Conservation (phyloP, 1,140 invertebrate species). For the Achatina immaculata region DNA sequence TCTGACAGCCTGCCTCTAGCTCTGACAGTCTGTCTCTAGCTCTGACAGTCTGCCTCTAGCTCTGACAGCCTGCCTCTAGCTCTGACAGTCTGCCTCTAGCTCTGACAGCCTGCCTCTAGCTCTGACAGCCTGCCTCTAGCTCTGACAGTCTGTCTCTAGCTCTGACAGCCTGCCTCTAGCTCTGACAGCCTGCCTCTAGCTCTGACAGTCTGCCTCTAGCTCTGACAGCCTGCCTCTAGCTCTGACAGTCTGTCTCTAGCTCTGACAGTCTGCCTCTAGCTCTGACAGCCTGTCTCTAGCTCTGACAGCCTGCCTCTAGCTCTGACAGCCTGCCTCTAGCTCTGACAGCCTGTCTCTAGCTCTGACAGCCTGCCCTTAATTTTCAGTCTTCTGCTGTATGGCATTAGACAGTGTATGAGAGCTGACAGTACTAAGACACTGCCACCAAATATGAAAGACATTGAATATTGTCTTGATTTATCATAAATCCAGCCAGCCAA, state of each 20-base stretch:
- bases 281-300: neutral
- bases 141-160: too few relatives aligned
- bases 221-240: too few relatives aligned
- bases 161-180: too few relatives aligned
- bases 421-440: constrained; percentile 14
- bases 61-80: too few relatives aligned
- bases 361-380: neutral
- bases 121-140: too few relatives aligned
- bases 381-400: neutral
- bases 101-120: too few relatives aligned
- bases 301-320: neutral
- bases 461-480: constrained; percentile 11
- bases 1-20: too few relatives aligned
- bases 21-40: too few relatives aligned
- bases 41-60: too few relatives aligned
- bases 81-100: too few relatives aligned
- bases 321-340: neutral
- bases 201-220: too few relatives aligned
- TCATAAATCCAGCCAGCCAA: constrained; percentile 44
- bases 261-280: neutral
- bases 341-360: neutral
- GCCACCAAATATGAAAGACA: constrained; percentile 33
- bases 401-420: constrained; percentile 2
- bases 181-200: too few relatives aligned
- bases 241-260: neutral